Conservation (phyloP, 2,113 vertebrate genomes). For the Malurus melanocephalus region DNA sequence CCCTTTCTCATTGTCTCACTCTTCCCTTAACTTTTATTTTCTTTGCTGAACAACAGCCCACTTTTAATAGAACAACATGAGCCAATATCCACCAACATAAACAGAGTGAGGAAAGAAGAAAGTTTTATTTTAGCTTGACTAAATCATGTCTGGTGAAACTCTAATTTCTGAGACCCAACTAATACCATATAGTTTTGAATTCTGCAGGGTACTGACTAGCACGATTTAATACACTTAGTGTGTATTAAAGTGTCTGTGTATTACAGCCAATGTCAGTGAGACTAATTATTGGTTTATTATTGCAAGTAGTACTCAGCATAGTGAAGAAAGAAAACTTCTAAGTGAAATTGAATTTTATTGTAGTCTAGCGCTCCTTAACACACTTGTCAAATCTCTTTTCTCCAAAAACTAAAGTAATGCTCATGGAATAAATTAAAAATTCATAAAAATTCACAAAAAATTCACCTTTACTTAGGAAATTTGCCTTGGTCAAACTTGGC, state of each 20-base stretch:
- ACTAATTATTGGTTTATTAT: background rate
- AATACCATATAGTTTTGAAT: background rate
- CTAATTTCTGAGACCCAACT: background rate
- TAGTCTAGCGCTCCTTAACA: background rate
- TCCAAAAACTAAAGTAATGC: background rate
- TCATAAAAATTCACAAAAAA: slow-evolving; percentile 12
- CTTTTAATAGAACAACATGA: background rate
- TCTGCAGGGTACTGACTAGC: background rate
- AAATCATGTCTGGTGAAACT: background rate
- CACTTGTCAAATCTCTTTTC: slow-evolving; percentile 2
- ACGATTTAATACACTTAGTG: background rate
- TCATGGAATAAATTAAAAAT: background rate
- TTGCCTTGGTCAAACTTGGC: background rate
- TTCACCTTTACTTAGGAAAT: slow-evolving; percentile 22
- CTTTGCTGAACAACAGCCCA: background rate
- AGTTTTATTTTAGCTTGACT: background rate
- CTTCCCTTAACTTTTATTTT: background rate
- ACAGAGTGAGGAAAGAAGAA: background rate
- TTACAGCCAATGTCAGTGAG: background rate
- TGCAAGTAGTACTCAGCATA: background rate
- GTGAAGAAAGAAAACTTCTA: background rate
- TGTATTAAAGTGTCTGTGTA: background rate
- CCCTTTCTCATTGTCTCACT: background rate
- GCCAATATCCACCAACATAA: background rate
- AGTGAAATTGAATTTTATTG: background rate